Base-by-base conservation (phyloP, 2,797 vertebrate genomes). In the Acipenser ruthenus region DNA sequence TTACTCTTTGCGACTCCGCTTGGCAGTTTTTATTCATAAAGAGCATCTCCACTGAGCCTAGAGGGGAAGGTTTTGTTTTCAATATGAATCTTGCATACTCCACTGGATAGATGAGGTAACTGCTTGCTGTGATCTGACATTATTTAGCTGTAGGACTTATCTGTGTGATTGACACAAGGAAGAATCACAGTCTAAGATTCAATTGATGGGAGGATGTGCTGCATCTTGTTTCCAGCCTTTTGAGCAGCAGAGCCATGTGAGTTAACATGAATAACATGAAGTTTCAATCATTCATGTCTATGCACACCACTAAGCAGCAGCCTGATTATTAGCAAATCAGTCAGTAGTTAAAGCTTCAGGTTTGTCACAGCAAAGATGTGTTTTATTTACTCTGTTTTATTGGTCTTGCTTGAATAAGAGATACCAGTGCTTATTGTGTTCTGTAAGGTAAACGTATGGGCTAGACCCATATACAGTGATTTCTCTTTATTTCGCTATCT, bases 161-260 rank as follows among this genome's bases (percentile, higher is more conserved):
- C 62, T n/a, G 47, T 49, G 10, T 64, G 62, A 64, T 64, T 50
- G 62, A 64, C 62, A 64, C 1, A 7, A 50, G 50, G 62, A 50
- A 11, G n/a, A 11, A 64, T n/a, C 48, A 49, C 47, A 49, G 47
- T 10, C 62, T 64, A 10, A n/a, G 48, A 64, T 8, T 50, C 48
- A 49, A 10, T 49, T 49, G 62, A 50, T 49, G 62, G 48, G 48
- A 64, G 48, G 47, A n/a, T 50, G 48, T 64, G 8, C 47, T n/a
- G n/a, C 12, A 64, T 64, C 48, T 50, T 49, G 10, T 50, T 64
- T 50, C 62, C 62, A 50, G 10, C 51, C 62, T 50, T 64, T 64
- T 49, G 55, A 58, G 55, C 12, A 11, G 10, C 12, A 7, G 12
- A 58, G 55, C 55, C 12, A n/a, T n/a, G 55, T 4, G 55, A 11